Evolutionary conservation across 2,888 invertebrate genomes (phyloP), one percentile per base, ranked within the genome.

Genomic region (Elmis aenea): DNA sequence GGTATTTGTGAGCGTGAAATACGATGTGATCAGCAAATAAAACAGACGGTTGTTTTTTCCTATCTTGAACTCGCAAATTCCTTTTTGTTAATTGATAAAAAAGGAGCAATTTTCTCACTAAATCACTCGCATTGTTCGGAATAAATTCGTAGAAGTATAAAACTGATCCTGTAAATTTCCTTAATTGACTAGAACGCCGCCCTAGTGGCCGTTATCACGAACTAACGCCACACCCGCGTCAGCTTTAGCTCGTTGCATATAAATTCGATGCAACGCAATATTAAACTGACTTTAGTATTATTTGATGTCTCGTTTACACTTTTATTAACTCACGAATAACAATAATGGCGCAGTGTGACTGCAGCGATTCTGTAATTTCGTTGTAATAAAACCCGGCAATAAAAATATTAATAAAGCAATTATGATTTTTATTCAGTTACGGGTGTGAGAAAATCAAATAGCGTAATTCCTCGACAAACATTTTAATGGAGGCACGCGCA

Each of bases 361-460:
- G 5, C 38, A 31, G 29, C 25, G 28, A 30, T 34, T 38, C 37
- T 27, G 34, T 36, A 24, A 42, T 38, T 42, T 30, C 31, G 21
- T 11, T n/a, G 26, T 26, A 13, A 21, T 42, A 42, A 42, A 37
- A 24, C 27, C 9, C 9, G 13, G 18, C 16, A 9, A 30, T 33
- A 27, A 31, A 42, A 34, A 38, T 42, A 38, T 38, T 38, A 42
- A 42, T 42, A 42, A 38, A 35, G 33, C 25, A 38, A 41, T 41
- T 38, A 34, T 30, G 28, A 34, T 42, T 42, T 42, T 42, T 37
- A 40, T 40, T 18, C 27, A 21, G 16, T 30, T 18, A 29, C 26
- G 25, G 42, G 33, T 65, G 64, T 65, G 65, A 61, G 65, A 65
- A 65, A 61, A 55, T 54, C 51, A 65, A 65, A 65, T 62, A 65